Evolutionary conservation across 2,113 vertebrate genomes (phyloP), one percentile per base, ranked within the genome.

Genomic region (Stigmatopora argus): DNA sequence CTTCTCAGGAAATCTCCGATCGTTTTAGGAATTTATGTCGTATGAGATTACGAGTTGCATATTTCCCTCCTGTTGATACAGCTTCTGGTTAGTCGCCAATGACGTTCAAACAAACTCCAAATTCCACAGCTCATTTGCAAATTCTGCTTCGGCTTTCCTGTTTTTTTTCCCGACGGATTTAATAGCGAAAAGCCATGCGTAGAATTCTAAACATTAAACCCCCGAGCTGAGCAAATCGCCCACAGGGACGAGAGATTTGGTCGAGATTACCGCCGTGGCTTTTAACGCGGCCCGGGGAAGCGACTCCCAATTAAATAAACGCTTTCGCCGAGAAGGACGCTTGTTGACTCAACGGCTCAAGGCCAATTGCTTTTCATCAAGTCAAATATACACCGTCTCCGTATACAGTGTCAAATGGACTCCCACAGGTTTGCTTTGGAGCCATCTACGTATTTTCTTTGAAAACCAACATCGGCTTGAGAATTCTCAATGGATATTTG

Each of bases 331-430:
- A 51, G 75, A 80, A 81, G 70, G 34, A 6, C 68, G 80, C 70
- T 75, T 89, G 77, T 88, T 90, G 83, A 87, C 79, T 82, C 80
- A 87, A 75, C 66, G 71, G 77, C 73, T 74, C 69, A 18, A 76
- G 78, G 65, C 66, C 41, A 83, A 87, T 78, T 75, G 78, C 72
- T 83, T 82, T 86, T 83, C 82, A 87, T 83, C 78, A 80, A 81
- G 65, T 80, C 84, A 83, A 84, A 86, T 83, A 83, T 70, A 82
- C 77, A 78, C 55, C 57, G 69, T 72, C 59, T 46, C 19, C 14
- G 21, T 61, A 23, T 61, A 23, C 41, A 23, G 19, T 44, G 35
- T 61, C 35, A 45, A 45, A 61, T 8, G 41, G 35, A 38, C 34
- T 59, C 34, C 4, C 35, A 19, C 18, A n/a, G 15, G 18, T 59